Evolutionary conservation across 2,888 invertebrate genomes (phyloP), one percentile per base, ranked within the genome.

Genomic region (Sabatieria punctata): DNA sequence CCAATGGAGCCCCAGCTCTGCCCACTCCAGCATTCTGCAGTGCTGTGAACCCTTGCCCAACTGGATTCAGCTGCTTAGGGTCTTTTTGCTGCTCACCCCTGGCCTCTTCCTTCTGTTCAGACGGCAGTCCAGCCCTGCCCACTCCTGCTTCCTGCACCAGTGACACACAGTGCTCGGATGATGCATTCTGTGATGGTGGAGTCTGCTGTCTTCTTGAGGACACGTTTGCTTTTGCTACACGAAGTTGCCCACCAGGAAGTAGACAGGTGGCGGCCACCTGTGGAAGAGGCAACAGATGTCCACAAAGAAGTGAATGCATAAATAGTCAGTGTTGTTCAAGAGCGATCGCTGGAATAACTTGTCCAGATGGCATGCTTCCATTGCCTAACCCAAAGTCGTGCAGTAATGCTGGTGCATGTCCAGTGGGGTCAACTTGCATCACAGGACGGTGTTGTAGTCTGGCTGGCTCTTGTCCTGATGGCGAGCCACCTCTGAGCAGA

Each of bases 161-260:
- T 1, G 39, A 50, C 8, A 54, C 49, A 13, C 55, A 58, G n/a
- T 59, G 59, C 46, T 58, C 59, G 1, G 49, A 55, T 2, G 48
- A 55, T 2, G 54, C 52, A 1, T 30, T 46, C 26, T 59, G 59
- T 44, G 55, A 56, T 40, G 49, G 54, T 22, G 52, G 54, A 23
- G 49, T 54, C 13, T 59, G 59, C 45, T 59, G 59, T 46, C 56
- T 55, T 2, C 41, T 51, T 3, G 30, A 41, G 18, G 43, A 48
- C 15, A 46, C 48, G 21, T n/a, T n/a, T n/a, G n/a, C n/a, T n/a
- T n/a, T n/a, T n/a, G n/a, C n/a, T n/a, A n/a, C n/a, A n/a, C n/a
- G n/a, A n/a, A n/a, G n/a, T n/a, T n/a, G n/a, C n/a, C n/a, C n/a
- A n/a, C n/a, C n/a, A n/a, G n/a, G 44, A 46, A 21, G 51, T 49